Percentiles rank a stretch among this genome's conserved stretches.
These are phyloP conservation scores for Fundulus diaphanus DNA, from an alignment of 2,797 vertebrate genomes.

Conservation along the genomic window DNA sequence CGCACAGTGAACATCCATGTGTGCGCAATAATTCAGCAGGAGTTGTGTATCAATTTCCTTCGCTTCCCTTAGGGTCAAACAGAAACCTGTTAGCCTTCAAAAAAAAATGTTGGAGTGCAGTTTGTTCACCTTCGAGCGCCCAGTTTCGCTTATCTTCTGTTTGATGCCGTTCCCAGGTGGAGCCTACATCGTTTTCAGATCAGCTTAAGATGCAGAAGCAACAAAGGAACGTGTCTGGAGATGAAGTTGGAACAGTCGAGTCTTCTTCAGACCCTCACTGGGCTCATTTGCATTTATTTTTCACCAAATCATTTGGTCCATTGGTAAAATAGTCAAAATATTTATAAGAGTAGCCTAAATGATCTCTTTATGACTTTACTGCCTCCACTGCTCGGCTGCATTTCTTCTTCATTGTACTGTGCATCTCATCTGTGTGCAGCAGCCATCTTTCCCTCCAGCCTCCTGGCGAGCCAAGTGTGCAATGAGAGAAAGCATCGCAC, in stretches of 20 bases:
- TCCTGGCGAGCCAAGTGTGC: constrained; percentile 41
- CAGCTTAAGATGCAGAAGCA: not conserved
- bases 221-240: not conserved
- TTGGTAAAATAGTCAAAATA: constrained; percentile 6
- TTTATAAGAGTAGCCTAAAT: constrained; percentile 5
- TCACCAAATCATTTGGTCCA: constrained; percentile 5
- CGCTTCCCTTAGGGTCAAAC: not conserved
- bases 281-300: not conserved
- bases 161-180: not conserved
- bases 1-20: too few species aligned
- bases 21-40: not conserved
- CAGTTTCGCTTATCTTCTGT: not conserved
- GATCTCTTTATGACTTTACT: constrained; percentile 15
- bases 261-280: not conserved
- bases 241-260: not conserved
- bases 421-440: constrained; percentile 22
- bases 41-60: not conserved
- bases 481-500: constrained; percentile 13
- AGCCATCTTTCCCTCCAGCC: constrained; percentile 38
- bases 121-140: not conserved
- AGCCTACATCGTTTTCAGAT: not conserved
- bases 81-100: not conserved
- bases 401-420: constrained; percentile 24
- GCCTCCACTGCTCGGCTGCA: constrained; percentile 3
- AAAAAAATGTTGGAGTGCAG: not conserved